A percentile compares a stretch with the other conserved stretches of the same genome.
phyloP scores from a whole-genome alignment of 2,113 vertebrate species.

The Pomatorhinus ruficollis region DNA sequence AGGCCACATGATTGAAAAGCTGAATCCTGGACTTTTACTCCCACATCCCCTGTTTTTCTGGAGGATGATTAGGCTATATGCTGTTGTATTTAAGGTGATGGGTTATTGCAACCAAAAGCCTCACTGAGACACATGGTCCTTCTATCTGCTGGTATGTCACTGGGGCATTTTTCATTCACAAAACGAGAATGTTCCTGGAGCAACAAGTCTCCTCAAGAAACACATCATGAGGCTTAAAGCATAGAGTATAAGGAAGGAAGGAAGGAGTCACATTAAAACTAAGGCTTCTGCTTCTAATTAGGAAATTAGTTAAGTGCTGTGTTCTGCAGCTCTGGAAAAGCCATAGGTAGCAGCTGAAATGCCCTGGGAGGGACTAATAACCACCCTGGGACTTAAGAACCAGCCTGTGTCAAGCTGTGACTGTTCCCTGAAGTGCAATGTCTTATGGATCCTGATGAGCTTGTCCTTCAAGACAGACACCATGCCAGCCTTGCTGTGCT shows the following conservation, averaged over 20 bases:
- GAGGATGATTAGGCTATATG: background rate
- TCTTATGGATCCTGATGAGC: accelerated
- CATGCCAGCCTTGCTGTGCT: background rate
- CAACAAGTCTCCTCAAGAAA: background rate
- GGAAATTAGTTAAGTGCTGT: background rate
- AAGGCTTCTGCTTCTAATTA: background rate
- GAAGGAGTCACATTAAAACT: background rate
- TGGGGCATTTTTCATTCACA: background rate
- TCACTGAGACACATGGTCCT: background rate
- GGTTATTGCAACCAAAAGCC: background rate
- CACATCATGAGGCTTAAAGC: background rate
- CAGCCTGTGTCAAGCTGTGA: background rate
- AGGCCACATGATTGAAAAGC: background rate
- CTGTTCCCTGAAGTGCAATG: background rate
- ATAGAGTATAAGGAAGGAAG: background rate
- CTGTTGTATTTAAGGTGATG: background rate
- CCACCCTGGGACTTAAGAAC: background rate
- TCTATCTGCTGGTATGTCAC: background rate
- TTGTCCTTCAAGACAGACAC: background rate
- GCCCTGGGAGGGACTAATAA: background rate
- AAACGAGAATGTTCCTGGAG: background rate
- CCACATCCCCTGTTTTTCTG: background rate
- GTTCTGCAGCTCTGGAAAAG: background rate
- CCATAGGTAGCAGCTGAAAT: background rate
- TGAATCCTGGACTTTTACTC: background rate